Percentiles rank a stretch among this genome's conserved stretches.
phyloP scores from a whole-genome alignment of 2,113 vertebrate species.

The Peromyscus maniculatus region DNA sequence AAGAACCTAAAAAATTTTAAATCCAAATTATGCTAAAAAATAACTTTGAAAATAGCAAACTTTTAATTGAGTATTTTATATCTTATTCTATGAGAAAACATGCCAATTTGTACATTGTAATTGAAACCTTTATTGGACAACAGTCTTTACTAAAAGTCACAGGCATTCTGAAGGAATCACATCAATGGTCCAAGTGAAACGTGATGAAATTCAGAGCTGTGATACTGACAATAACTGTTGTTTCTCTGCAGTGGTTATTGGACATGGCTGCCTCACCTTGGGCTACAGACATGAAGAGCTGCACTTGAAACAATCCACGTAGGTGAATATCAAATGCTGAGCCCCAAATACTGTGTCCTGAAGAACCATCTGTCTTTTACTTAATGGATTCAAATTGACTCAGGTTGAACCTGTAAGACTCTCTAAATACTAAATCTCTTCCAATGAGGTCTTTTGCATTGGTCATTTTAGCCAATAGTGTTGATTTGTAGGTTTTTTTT shows the following conservation, averaged over 20 bases:
- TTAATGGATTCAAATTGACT: neutral
- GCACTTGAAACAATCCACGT: neutral
- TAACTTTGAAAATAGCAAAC: neutral
- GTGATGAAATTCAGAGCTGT: neutral
- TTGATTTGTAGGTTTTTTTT: neutral
- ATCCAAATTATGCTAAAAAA: conserved; percentile 35
- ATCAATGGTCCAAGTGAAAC: neutral
- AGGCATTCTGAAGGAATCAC: neutral
- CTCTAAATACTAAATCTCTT: neutral
- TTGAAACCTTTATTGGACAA: neutral
- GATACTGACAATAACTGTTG: neutral
- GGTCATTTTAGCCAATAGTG: neutral
- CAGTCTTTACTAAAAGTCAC: neutral
- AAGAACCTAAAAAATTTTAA: neutral
- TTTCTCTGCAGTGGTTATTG: neutral
- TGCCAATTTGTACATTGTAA: neutral
- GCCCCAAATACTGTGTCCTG: neutral
- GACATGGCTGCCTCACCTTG: neutral
- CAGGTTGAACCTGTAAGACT: neutral
- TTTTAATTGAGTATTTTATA: neutral
- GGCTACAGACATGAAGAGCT: neutral
- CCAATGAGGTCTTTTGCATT: neutral
- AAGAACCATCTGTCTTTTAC: neutral
- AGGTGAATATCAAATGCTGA: neutral
- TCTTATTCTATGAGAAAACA: neutral